Conservation (phyloP, 2,113 vertebrate genomes). For the Thinocorus orbignyianus region DNA sequence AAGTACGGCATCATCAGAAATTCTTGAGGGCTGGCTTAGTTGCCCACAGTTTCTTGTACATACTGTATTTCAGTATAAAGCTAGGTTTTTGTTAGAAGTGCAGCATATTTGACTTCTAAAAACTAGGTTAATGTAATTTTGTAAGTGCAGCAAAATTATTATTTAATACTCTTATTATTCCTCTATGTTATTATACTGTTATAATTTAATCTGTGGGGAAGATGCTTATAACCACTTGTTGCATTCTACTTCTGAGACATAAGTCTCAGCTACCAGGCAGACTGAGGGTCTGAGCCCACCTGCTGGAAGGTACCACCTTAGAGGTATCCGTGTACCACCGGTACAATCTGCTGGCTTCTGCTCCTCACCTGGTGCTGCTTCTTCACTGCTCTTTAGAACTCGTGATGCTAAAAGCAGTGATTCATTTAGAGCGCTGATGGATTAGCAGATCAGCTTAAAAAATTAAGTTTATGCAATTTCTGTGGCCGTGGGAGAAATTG, state of each 20-base stretch:
- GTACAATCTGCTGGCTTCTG: background rate
- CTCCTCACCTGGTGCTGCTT: background rate
- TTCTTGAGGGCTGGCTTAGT: background rate
- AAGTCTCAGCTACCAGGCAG: background rate
- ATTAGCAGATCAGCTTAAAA: background rate
- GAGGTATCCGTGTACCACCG: background rate
- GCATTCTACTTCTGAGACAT: background rate
- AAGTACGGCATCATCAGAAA: background rate
- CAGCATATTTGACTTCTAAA: background rate
- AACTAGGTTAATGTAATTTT: background rate
- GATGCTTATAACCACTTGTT: background rate
- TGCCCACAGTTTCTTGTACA: fast-evolving
- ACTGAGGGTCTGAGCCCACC: background rate
- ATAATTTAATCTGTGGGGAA: background rate
- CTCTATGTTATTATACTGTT: background rate
- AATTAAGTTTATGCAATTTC: background rate
- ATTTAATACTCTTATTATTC: no score
- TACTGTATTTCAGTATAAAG: background rate
- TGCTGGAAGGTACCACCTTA: background rate
- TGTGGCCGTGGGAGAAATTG: fast-evolving
- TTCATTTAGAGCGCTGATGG: fast-evolving
- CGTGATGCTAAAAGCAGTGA: background rate
- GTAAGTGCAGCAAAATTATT: background rate
- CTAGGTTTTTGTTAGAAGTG: background rate
- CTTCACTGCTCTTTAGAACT: background rate